A percentile compares a stretch with the other conserved stretches of the same genome.
Evolutionary conservation across 2,888 invertebrate genomes (phyloP).

Genomic region (Cheiracanthium punctorium): DNA sequence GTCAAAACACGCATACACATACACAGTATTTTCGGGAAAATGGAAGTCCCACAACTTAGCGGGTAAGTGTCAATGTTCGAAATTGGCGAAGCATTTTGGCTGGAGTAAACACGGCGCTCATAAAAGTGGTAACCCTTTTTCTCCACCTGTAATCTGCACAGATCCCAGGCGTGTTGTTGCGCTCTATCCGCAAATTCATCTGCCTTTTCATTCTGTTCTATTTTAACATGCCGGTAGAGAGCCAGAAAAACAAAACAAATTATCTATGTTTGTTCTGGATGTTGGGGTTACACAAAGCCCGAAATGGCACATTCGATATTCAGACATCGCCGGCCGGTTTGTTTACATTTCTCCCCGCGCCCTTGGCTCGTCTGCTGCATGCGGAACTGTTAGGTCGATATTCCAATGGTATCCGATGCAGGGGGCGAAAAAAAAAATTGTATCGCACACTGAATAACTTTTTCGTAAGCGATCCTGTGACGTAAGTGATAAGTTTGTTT

Average conservation of each 20-base stretch:
- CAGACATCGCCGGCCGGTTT: not conserved
- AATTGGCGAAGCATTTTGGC: constrained; percentile 39
- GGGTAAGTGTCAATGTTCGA: too few species aligned
- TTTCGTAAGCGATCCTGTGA: too few species aligned
- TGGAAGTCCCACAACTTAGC: too few species aligned
- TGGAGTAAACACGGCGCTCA: too few species aligned
- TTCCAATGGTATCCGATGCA: not conserved
- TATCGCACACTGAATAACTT: too few species aligned
- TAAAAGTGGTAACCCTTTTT: constrained; percentile 37
- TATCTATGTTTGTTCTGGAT: not conserved
- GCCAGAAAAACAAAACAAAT: not conserved
- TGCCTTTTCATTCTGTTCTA: not conserved
- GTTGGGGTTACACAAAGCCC: not conserved
- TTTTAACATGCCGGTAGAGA: not conserved
- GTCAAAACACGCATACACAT: too few species aligned
- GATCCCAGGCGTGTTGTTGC: constrained; percentile 44
- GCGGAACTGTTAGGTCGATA: not conserved
- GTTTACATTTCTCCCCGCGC: constrained; percentile 1
- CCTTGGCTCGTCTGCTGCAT: constrained; percentile 13
- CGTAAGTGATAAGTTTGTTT: too few species aligned
- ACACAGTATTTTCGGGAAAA: too few species aligned
- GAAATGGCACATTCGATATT: not conserved
- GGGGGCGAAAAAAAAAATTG: too few species aligned
- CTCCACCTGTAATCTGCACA: constrained; percentile 56
- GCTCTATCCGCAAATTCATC: constrained; percentile 1